Base-by-base conservation (phyloP, 2,888 invertebrate genomes). In the Ormyrus nitidulus region DNA sequence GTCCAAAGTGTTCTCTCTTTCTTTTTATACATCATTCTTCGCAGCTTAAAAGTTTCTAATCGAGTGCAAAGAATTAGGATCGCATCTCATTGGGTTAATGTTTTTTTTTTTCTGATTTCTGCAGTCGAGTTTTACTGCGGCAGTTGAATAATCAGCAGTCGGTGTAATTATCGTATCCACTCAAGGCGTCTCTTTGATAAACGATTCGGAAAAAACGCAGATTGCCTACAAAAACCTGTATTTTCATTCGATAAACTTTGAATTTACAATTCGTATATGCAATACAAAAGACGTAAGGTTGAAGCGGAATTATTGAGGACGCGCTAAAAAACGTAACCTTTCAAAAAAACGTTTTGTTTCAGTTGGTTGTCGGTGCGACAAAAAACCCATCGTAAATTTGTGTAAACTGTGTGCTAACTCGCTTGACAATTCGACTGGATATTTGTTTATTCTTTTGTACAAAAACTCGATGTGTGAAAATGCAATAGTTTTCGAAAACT, bases 61-160 rank as follows among this genome's bases (percentile, higher is more conserved):
- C 59, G 58, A 76, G 34, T 59, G 59, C 58, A 64, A 58, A 62
- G 49, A 68, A 66, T 58, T 73, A 68, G 44, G 51, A 64, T 65
- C 13, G 56, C 61, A 70, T 71, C 46, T 13, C 9, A 56, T 10
- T 48, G 7, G n/a, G 51, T 77, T 54, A 48, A 53, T 69, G 19
- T 19, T 19, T 65, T 44, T 19, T 75, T 49, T 51, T 58, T 77
- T 77, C 48, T 51, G 46, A 66, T 73, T 59, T 73, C 58, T 72
- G 71, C 71, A 78, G 71, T 81, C 61, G 54, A 76, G 46, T 66
- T 81, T 69, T 66, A 58, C 68, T 71, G 75, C 81, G 81, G 76
- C 81, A 79, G 79, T 81, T 79, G 54, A 79, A 66, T 75, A 49
- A 75, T 80, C 69, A 81, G 68, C 66, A 81, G 81, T 78, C 77